Evolutionary conservation across 2,113 vertebrate species (phyloP).

Genomic region (Pristiophorus japonicus): DNA sequence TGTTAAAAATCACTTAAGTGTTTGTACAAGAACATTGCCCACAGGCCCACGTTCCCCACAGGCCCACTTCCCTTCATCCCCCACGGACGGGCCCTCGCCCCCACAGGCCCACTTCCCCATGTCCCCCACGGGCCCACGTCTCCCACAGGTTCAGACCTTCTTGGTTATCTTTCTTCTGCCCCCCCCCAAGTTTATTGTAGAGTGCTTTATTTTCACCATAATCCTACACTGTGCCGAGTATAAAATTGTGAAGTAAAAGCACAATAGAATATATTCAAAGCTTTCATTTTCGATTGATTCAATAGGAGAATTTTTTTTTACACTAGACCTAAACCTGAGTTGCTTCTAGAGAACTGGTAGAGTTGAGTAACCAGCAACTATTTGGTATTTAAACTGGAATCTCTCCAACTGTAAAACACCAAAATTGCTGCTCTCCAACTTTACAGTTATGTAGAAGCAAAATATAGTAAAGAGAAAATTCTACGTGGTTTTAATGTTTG

Average conservation of each 20-base stretch:
- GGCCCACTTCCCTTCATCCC: no score
- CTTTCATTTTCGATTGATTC: constrained; percentile 1
- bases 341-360: neutral
- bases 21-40: neutral
- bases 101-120: no score
- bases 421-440: neutral
- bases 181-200: neutral
- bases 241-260: neutral
- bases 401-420: neutral
- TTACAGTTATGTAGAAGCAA: neutral
- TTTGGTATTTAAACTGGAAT: neutral
- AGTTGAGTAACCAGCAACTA: neutral
- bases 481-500: neutral
- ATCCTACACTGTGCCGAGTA: neutral
- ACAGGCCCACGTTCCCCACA: neutral
- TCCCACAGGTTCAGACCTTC: neutral
- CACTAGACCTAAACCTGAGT: neutral
- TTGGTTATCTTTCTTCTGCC: neutral
- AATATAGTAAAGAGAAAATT: neutral
- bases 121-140: neutral
- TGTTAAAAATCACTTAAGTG: no score
- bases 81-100: neutral
- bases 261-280: neutral
- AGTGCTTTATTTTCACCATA: neutral
- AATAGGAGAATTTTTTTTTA: neutral